These are phyloP conservation scores for Frankliniella fusca DNA, from an alignment of 2,888 invertebrate genomes.

Conservation along the genomic window DNA sequence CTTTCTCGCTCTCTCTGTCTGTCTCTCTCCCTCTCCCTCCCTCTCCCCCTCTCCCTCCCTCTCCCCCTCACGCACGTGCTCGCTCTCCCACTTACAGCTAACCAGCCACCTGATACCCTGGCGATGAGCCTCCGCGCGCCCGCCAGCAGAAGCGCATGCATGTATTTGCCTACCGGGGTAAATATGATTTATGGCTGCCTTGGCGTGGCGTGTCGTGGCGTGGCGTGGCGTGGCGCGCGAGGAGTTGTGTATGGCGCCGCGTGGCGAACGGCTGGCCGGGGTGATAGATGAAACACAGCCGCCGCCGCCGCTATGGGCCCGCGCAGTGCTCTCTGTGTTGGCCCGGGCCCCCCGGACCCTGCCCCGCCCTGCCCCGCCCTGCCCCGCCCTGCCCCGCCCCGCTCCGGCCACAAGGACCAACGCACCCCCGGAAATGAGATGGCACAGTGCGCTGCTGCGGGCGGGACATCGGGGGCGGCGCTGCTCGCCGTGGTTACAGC, in stretches of 20 bases:
- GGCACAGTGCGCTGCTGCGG: not conserved
- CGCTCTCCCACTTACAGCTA: not conserved
- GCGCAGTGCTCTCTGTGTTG: too few species aligned
- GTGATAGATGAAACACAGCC: constrained; percentile 1
- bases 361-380: too few species aligned
- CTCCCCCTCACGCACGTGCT: too few species aligned
- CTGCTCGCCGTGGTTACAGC: too few species aligned
- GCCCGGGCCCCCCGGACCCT: too few species aligned
- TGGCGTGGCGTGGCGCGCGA: not conserved
- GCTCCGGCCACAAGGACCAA: not conserved
- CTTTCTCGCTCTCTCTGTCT: too few species aligned
- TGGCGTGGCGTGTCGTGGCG: not conserved
- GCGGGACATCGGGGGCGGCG: not conserved
- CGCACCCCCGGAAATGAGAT: constrained; percentile 8
- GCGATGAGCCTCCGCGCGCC: not conserved
- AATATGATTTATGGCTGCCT: constrained; percentile 15
- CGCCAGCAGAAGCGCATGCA: not conserved
- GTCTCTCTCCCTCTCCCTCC: too few species aligned
- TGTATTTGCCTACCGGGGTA: constrained; percentile 9
- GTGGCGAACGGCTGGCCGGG: not conserved
- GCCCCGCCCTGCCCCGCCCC: too few species aligned
- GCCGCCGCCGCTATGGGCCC: too few species aligned
- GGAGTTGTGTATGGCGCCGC: not conserved
- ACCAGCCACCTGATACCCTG: constrained; percentile 5
- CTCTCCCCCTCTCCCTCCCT: too few species aligned